Evolutionary conservation across 1,140 invertebrate species (phyloP).

Genomic region (Nixonia krombeini): DNA sequence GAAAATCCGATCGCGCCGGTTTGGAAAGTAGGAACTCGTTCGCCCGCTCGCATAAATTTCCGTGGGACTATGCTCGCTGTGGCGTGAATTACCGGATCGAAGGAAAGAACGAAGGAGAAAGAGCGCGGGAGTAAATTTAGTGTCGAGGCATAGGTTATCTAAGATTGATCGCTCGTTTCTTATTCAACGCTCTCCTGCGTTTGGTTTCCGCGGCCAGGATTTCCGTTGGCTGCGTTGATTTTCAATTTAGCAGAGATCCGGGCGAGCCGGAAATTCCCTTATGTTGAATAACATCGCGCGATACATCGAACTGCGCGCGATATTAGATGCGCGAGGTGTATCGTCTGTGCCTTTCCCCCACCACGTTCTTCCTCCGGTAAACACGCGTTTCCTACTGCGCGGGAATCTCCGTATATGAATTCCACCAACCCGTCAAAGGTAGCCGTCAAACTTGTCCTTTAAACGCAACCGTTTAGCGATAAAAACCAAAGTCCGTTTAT

Average conservation of each 20-base stretch:
- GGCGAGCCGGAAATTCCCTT: slow-evolving; percentile 39
- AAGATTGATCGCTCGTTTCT: slow-evolving; percentile 60
- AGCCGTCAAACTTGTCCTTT: too few species aligned
- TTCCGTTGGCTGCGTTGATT: slow-evolving; percentile 54
- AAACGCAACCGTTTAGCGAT: too few species aligned
- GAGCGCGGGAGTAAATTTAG: slow-evolving; percentile 39
- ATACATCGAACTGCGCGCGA: slow-evolving; percentile 17
- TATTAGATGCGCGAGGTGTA: too few species aligned
- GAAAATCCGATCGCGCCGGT: slow-evolving; percentile 16
- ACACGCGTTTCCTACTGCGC: too few species aligned
- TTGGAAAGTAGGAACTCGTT: slow-evolving; percentile 26
- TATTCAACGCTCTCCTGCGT: slow-evolving; percentile 48
- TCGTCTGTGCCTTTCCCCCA: too few species aligned
- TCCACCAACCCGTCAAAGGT: too few species aligned
- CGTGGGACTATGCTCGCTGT: slow-evolving; percentile 35
- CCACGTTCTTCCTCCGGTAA: too few species aligned
- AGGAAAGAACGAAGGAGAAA: slow-evolving; percentile 48
- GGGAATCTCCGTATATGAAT: too few species aligned
- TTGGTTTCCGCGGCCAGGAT: slow-evolving; percentile 44
- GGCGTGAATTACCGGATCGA: slow-evolving; percentile 55
- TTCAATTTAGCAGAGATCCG: slow-evolving; percentile 48
- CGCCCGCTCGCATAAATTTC: slow-evolving; percentile 48
- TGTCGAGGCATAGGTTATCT: slow-evolving; percentile 51
- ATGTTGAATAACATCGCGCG: slow-evolving; percentile 29
- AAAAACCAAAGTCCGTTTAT: too few species aligned